These are phyloP conservation scores for Catagonus wagneri DNA, from an alignment of 2,113 vertebrate species.

Conservation along the genomic window DNA sequence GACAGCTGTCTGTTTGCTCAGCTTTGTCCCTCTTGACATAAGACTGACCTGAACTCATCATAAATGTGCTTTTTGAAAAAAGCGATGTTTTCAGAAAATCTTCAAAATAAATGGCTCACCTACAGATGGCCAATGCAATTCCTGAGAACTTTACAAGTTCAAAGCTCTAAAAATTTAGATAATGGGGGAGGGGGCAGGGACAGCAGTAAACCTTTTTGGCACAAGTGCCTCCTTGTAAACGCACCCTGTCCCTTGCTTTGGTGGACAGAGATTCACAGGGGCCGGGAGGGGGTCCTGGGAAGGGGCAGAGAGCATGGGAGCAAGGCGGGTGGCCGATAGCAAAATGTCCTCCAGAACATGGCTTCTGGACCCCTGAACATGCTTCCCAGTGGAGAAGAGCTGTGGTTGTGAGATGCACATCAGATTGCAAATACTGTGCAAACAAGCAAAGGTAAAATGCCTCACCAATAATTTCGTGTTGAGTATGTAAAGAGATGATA, in stretches of 20 bases:
- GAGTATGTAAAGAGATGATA: background rate
- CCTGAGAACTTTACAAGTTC: background rate
- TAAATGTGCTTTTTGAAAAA: background rate
- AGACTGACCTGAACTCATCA: background rate
- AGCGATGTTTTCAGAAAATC: background rate
- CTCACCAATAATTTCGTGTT: background rate
- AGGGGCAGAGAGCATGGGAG: background rate
- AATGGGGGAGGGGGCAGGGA: accelerated
- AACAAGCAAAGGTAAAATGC: background rate
- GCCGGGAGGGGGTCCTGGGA: accelerated
- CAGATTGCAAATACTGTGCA: background rate
- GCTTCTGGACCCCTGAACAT: accelerated
- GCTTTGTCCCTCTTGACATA: background rate
- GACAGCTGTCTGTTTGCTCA: background rate
- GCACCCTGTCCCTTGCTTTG: accelerated
- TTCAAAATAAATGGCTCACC: background rate
- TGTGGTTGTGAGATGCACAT: background rate
- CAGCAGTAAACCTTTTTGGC: accelerated
- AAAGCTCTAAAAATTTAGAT: background rate
- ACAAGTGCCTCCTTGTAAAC: accelerated
- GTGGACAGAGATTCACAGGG: background rate
- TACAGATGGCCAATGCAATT: background rate
- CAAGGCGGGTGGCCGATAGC: background rate
- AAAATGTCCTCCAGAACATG: background rate
- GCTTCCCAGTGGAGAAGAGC: background rate